These are phyloP conservation scores for Aleiodes sp. DNA, from an alignment of 1,140 invertebrate genomes.

Conservation along the genomic window DNA sequence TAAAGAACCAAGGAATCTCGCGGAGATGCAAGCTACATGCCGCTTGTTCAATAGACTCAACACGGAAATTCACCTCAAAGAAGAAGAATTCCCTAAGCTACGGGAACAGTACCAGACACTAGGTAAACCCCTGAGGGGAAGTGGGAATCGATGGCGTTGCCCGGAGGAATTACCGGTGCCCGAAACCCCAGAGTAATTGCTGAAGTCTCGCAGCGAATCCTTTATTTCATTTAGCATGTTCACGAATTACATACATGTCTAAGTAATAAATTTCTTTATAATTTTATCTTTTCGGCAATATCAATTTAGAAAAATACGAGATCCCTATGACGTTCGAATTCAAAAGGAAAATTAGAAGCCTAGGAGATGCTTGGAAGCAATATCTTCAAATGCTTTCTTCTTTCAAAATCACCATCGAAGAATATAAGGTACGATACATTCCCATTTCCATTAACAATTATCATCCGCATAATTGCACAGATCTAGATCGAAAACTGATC, in stretches of 20 bases:
- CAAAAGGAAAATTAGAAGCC: constrained; percentile 68
- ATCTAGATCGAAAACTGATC: too few relatives aligned
- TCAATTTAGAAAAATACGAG: constrained; percentile 71
- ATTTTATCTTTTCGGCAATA: constrained; percentile 35
- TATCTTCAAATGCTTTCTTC: constrained; percentile 74
- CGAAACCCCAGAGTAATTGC: constrained; percentile 26
- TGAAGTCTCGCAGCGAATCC: constrained; percentile 19
- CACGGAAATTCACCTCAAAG: constrained; percentile 69
- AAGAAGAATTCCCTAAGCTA: constrained; percentile 76
- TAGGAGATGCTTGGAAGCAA: constrained; percentile 72
- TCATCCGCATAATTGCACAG: neutral
- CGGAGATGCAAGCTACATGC: constrained; percentile 70
- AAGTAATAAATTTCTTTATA: neutral
- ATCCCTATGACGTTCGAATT: constrained; percentile 70
- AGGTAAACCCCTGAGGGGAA: constrained; percentile 61
- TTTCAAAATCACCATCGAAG: constrained; percentile 73
- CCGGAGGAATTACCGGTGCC: constrained; percentile 23
- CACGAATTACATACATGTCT: neutral
- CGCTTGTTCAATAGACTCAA: constrained; percentile 73
- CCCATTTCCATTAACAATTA: neutral
- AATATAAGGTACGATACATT: constrained; percentile 69
- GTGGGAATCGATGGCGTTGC: constrained; percentile 22
- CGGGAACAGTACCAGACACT: constrained; percentile 77
- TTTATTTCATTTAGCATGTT: neutral
- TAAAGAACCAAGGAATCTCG: constrained; percentile 70